These are phyloP conservation scores for Dermatophagoides farinae DNA, from an alignment of 1,140 invertebrate species.

Conservation along the genomic window DNA sequence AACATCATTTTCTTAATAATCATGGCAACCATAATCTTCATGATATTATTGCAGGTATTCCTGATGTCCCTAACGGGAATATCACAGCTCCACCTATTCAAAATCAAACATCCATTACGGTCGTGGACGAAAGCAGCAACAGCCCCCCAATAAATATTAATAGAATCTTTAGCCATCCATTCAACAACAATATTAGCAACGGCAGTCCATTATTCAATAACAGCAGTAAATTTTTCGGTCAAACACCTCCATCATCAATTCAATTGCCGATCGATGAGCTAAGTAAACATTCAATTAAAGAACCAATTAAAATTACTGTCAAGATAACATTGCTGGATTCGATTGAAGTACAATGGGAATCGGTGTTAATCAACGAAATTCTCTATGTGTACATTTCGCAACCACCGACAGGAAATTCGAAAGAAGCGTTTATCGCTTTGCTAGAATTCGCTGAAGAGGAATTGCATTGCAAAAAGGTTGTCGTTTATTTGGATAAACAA, in stretches of 20 bases:
- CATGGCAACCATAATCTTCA: background rate
- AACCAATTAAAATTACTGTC: constrained; percentile 43
- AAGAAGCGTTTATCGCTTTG: constrained; percentile 73
- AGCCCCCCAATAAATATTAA: background rate
- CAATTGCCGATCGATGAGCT: constrained; percentile 16
- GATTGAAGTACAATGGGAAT: constrained; percentile 52
- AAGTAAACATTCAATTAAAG: constrained; percentile 23
- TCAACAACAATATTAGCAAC: constrained; percentile 26
- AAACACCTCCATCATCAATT: constrained; percentile 7
- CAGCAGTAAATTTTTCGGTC: constrained; percentile 22
- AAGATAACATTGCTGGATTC: constrained; percentile 52
- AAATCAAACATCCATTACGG: constrained; percentile 33
- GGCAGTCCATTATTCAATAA: background rate
- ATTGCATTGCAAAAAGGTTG: constrained; percentile 54
- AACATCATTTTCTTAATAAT: too few relatives aligned
- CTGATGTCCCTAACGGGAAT: constrained; percentile 65
- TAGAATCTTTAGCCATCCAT: constrained; percentile 12
- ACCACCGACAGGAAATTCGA: constrained; percentile 63
- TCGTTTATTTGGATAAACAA: constrained; percentile 62
- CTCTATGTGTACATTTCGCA: constrained; percentile 64
- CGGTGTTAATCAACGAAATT: constrained; percentile 49
- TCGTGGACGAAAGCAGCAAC: constrained; percentile 50
- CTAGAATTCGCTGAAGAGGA: constrained; percentile 88
- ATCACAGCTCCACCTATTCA: constrained; percentile 27
- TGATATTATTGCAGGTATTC: constrained; percentile 36